Percentiles rank a stretch among this genome's conserved stretches.
phyloP scores from a whole-genome alignment of 2,113 vertebrate species.

The Ondatra zibethicus region DNA sequence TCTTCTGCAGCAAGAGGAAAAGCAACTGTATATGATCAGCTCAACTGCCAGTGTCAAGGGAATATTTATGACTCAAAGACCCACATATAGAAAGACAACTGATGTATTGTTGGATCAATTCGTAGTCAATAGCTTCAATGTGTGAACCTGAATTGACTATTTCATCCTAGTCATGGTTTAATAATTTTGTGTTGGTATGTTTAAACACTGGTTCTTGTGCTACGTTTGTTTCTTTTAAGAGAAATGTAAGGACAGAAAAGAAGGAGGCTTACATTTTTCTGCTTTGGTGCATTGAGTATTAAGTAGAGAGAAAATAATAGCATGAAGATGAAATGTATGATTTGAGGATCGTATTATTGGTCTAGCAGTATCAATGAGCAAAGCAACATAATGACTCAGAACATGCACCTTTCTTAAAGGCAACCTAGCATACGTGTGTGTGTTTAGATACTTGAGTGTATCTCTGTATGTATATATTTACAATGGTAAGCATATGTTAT shows the following conservation, averaged over 20 bases:
- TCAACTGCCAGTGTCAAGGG: background rate
- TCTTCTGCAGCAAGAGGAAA: constrained; percentile 11
- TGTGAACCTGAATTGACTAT: constrained; percentile 12
- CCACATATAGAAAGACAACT: background rate
- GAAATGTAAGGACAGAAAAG: background rate
- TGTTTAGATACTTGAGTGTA: background rate
- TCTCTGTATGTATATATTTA: background rate
- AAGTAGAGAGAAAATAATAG: constrained; percentile 39
- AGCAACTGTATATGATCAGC: background rate
- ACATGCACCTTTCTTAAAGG: constrained; percentile 8
- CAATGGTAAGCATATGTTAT: background rate
- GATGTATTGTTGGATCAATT: background rate
- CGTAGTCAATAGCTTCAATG: background rate
- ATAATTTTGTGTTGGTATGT: background rate
- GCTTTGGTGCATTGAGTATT: constrained; percentile 15
- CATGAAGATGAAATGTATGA: constrained; percentile 49
- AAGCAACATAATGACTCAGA: constrained; percentile 35
- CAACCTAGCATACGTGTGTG: background rate
- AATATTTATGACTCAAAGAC: constrained; percentile 37
- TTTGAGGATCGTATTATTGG: constrained; percentile 37
- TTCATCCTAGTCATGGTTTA: constrained; percentile 8
- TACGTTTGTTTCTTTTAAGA: background rate
- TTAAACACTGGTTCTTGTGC: background rate
- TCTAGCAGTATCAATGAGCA: constrained; percentile 26
- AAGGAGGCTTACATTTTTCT: constrained; percentile 33